Evolutionary conservation across 1,140 invertebrate genomes (phyloP).

Genomic region (Mylabris phalerata): DNA sequence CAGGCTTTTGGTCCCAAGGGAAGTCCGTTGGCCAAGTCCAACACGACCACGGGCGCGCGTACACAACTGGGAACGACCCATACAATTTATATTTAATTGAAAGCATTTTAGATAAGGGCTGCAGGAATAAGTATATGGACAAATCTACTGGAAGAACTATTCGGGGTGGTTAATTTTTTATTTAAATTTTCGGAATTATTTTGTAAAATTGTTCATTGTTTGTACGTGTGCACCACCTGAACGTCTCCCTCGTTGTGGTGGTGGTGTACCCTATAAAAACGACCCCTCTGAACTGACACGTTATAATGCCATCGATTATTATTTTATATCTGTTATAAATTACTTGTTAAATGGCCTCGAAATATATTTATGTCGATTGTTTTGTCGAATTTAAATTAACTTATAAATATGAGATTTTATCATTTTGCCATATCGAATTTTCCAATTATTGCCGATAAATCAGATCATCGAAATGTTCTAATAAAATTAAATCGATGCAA

Average conservation of each 20-base stretch:
- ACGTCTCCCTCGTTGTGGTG: too few species aligned
- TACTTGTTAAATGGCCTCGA: conserved; percentile 22
- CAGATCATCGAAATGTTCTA: too few species aligned
- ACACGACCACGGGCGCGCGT: conserved; percentile 55
- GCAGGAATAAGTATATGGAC: too few species aligned
- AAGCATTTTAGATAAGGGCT: neutral
- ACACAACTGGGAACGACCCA: conserved; percentile 18
- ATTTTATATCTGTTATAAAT: conserved; percentile 23
- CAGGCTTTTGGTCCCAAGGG: conserved; percentile 45
- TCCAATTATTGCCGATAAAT: too few species aligned
- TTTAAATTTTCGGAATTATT: neutral
- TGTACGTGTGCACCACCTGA: too few species aligned
- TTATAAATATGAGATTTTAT: conserved; percentile 37
- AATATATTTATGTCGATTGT: conserved; percentile 29
- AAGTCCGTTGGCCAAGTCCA: conserved; percentile 54
- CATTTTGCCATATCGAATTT: conserved; percentile 22
- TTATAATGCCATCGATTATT: conserved; percentile 13
- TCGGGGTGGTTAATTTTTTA: neutral
- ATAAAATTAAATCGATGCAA: too few species aligned
- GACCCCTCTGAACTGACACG: neutral
- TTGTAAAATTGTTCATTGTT: too few species aligned
- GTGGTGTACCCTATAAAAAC: too few species aligned
- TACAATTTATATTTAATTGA: conserved; percentile 35
- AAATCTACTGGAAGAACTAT: too few species aligned
- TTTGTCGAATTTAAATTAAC: conserved; percentile 35